Base-by-base conservation (phyloP, 2,888 invertebrate species). In the Diplazon laetatorius region DNA sequence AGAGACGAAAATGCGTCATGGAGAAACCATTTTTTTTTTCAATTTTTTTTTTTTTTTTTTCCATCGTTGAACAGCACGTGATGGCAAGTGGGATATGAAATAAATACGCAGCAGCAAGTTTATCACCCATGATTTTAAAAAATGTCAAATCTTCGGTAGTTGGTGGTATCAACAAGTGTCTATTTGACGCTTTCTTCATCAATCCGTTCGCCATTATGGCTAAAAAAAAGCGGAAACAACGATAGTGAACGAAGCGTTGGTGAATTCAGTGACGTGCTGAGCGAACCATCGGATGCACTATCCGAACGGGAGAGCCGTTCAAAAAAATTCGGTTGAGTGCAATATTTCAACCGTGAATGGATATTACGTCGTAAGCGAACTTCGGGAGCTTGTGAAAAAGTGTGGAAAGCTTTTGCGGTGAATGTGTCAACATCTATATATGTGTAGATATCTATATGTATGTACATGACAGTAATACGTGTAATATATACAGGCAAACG, bases 361-460 rank as follows among this genome's bases (percentile, higher is more conserved):
- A 39, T 62, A 62, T 62, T 62, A 72, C 71, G 62, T 55, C 52
- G 37, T 8, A 35, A n/a, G 37, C 25, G 55, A 76, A 76, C 66
- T 76, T 72, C 66, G 22, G n/a, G 5, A 46, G 60, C 42, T 52
- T 66, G 50, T 18, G 66, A 30, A 59, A 14, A 70, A 65, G 44
- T 52, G 66, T 55, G 66, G 44, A 44, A 72, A 76, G 76, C 71
- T 71, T 76, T 71, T 30, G 18, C 57, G 22, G n/a, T n/a, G n/a
- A n/a, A n/a, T n/a, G n/a, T n/a, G n/a, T n/a, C n/a, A n/a, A n/a
- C n/a, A n/a, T n/a, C n/a, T n/a, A n/a, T n/a, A n/a, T n/a, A n/a
- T n/a, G n/a, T n/a, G n/a, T n/a, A n/a, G n/a, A n/a, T n/a, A n/a
- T n/a, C n/a, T 35, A 42, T 25, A 14, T 18, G 16, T 50, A 50